phyloP scores from a whole-genome alignment of 1,140 invertebrate species.

The Drosophila ercepeae region DNA sequence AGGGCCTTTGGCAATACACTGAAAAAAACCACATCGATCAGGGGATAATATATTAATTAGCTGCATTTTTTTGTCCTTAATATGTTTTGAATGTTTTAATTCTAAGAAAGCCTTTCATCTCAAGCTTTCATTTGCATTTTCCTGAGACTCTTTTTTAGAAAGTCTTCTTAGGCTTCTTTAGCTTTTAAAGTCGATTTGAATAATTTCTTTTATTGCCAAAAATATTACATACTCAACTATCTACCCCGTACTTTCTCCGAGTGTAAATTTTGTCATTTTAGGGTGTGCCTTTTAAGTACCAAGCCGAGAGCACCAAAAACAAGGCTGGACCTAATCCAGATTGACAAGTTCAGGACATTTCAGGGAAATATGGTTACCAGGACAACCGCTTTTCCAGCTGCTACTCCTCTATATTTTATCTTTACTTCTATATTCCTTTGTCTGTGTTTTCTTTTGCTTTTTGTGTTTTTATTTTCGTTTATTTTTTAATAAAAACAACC shows the following conservation, averaged over 20 bases:
- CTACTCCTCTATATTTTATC: conserved; percentile 8
- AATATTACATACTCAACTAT: too few species aligned
- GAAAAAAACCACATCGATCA: neutral
- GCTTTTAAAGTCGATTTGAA: too few species aligned
- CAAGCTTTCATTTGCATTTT: too few species aligned
- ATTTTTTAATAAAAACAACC: conserved; percentile 3
- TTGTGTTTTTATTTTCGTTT: neutral
- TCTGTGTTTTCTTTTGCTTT: neutral
- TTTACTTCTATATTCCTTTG: neutral
- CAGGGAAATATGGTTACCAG: neutral
- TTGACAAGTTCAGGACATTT: conserved; percentile 1
- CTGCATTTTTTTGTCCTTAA: too few species aligned
- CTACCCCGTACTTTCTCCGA: neutral
- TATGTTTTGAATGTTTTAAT: too few species aligned
- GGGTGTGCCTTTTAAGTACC: neutral
- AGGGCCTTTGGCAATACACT: neutral
- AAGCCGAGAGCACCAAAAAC: neutral
- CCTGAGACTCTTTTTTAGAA: too few species aligned
- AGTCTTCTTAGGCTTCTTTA: too few species aligned
- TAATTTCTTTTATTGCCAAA: too few species aligned
- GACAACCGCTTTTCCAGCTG: neutral
- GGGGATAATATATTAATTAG: too few species aligned
- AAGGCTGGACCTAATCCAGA: conserved; percentile 11
- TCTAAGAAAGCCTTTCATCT: too few species aligned
- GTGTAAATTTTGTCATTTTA: neutral